Evolutionary conservation across 2,113 vertebrate genomes (phyloP), one percentile per base, ranked within the genome.

Genomic region (Cyprinus carpio): DNA sequence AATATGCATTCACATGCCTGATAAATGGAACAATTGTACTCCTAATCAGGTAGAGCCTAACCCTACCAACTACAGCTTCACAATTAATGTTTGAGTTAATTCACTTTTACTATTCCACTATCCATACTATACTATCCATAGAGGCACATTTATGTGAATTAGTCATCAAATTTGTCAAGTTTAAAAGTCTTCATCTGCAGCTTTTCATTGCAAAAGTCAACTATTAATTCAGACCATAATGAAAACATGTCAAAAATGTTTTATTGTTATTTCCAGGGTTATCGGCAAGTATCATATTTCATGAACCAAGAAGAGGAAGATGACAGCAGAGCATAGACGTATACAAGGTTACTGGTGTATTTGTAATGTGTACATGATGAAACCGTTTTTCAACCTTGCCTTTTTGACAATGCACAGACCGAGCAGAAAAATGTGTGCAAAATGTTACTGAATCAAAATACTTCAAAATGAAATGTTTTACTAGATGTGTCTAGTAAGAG

Each of bases 221-320:
- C 37, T 6, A 16, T 29, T 2, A 40, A 83, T 37, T 49, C 12
- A 54, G 69, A 23, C 12, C 40, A 56, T 88, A 71, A 15, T 40
- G 79, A 69, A 79, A 58, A 37, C 64, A 25, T 11, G 37, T 64
- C 84, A 56, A 83, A 75, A 84, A 81, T 11, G 54, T 71, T 75
- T 85, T 34, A 62, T 79, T 80, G 25, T 74, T 62, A 72, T 85
- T 49, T 67, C 8, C 43, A 77, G 2, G 2, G 58, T 60, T 67
- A 72, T 81, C 40, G 13, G 13, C 64, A 71, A 81, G 23, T 13
- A 27, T 64, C 11, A 12, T 37, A 81, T 64, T 60, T 81, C 27
- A 69, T 78, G 4, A 51, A 67, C 6, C 37, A 12, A 49, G 51
- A 60, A 49, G 65, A 49, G 6, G 18, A 76, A 43, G 69, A 60